Percentiles rank a stretch among this genome's conserved stretches.
Conservation (phyloP, 2,113 vertebrate genomes). For the Atrichornis clamosus region DNA sequence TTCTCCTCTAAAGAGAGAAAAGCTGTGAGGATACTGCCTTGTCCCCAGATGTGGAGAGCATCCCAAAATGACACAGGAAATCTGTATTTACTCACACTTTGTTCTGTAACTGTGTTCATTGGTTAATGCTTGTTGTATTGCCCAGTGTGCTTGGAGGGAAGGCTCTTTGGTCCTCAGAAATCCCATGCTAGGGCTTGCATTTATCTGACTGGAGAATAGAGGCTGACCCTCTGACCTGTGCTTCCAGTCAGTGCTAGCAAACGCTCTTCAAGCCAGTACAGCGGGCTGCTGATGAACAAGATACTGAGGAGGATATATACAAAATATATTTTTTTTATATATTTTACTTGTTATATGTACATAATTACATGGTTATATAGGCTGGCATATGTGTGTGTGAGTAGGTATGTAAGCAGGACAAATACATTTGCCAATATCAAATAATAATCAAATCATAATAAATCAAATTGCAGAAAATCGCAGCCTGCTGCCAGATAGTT, state of each 20-base stretch:
- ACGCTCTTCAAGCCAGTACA: accelerated
- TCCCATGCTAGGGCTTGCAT: background rate
- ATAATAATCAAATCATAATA: background rate
- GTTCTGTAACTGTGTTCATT: background rate
- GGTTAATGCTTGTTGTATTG: background rate
- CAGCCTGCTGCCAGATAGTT: background rate
- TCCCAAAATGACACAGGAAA: background rate
- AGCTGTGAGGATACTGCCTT: background rate
- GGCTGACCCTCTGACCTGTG: background rate
- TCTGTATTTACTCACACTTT: background rate
- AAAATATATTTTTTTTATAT: too few relatives aligned
- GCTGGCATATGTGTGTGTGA: background rate
- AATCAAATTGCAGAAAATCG: background rate
- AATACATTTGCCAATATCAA: background rate
- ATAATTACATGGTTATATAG: background rate
- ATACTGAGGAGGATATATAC: background rate
- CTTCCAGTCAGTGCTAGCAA: background rate
- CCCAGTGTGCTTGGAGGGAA: background rate
- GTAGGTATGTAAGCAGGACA: background rate
- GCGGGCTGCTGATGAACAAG: background rate
- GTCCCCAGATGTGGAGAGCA: background rate
- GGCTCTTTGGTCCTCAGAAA: background rate
- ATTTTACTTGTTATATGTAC: background rate
- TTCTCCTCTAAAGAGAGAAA: background rate
- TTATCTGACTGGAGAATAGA: background rate